These are phyloP conservation scores for Armadillidium nasatum DNA, from an alignment of 1,140 invertebrate genomes.

Conservation along the genomic window DNA sequence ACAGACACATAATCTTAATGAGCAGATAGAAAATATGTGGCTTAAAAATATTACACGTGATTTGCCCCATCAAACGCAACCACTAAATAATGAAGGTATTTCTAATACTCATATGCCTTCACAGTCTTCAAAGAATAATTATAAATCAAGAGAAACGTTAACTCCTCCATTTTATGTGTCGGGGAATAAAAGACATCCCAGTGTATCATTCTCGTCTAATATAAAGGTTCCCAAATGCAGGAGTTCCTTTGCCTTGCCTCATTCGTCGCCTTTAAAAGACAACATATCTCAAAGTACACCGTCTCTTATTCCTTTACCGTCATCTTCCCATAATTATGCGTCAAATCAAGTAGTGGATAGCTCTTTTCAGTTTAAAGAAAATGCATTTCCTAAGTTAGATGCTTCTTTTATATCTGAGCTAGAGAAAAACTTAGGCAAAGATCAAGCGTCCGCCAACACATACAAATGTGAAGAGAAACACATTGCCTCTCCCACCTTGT, in stretches of 20 bases:
- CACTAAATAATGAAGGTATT: background rate
- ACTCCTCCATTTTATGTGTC: background rate
- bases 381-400: constrained; percentile 51
- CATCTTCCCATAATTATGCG: background rate
- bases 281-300: constrained; percentile 13
- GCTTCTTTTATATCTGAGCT: constrained; percentile 58
- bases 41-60: constrained; percentile 13
- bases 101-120: background rate
- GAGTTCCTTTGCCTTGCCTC: background rate
- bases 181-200: background rate
- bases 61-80: background rate
- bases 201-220: background rate
- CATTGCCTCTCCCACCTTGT: constrained; percentile 42
- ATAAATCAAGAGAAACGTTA: background rate
- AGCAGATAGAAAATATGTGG: constrained; percentile 33
- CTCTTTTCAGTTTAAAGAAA: background rate
- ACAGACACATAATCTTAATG: constrained; percentile 12
- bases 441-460: constrained; percentile 55
- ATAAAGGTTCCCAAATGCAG: background rate
- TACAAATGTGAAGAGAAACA: constrained; percentile 25
- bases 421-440: constrained; percentile 58
- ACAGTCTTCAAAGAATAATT: background rate
- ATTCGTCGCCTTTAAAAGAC: constrained; percentile 4
- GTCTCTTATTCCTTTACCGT: background rate
- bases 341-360: background rate